Conservation (phyloP, 1,140 invertebrate genomes). For the Pemphigus obesinymphae region DNA sequence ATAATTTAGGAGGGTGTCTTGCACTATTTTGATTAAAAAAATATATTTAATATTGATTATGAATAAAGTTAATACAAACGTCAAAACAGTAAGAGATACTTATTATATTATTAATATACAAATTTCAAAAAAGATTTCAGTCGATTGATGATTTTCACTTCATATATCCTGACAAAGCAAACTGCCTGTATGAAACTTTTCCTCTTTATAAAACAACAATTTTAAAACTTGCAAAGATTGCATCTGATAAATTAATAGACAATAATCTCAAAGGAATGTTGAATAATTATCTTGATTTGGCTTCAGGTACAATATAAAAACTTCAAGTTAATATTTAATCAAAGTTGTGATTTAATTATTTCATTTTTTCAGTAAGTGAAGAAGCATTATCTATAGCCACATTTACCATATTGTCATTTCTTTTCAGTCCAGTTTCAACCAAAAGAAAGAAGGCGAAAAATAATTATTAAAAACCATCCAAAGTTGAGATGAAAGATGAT, state of each 20-base stretch:
- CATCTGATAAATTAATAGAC: not conserved
- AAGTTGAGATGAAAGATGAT: not conserved
- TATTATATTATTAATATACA: not conserved
- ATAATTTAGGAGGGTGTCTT: not conserved
- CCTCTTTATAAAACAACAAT: not conserved
- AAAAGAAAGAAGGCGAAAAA: not conserved
- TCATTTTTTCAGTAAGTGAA: not conserved
- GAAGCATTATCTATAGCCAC: not conserved
- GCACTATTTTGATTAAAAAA: not conserved
- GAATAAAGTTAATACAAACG: not conserved
- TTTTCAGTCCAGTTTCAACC: not conserved
- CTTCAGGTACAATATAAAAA: not conserved
- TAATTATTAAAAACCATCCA: not conserved
- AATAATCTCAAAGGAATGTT: not conserved
- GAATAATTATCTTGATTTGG: not conserved
- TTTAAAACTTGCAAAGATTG: not conserved
- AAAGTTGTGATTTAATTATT: not conserved
- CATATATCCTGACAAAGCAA: not conserved
- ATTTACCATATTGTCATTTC: not conserved
- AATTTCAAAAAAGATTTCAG: not conserved
- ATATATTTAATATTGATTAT: not conserved
- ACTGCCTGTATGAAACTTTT: not conserved
- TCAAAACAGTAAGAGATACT: not conserved
- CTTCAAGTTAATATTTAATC: not conserved
- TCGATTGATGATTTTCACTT: not conserved